Evolutionary conservation across 2,797 vertebrate species (phyloP), one percentile per base, ranked within the genome.

Genomic region (Sebastes diaconus): DNA sequence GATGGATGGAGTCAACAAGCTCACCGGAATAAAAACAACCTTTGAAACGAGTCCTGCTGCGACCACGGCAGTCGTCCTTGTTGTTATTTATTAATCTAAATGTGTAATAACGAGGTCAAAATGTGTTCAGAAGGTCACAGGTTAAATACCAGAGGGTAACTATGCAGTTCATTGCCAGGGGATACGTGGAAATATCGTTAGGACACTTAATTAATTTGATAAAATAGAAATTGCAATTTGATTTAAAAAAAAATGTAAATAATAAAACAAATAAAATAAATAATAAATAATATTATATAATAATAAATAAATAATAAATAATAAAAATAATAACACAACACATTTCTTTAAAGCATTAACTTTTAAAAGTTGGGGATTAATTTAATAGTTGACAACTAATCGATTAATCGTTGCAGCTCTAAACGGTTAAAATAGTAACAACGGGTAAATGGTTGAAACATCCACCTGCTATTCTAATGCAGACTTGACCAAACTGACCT

Each of bases 1-100:
- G 24, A 52, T 42, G 54, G 32, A 71, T 13, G 24, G 18, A 22
- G 65, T 74, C 39, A 52, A 72, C 80, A 60, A 69, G 54, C 20
- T 69, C 32, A 14, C 36, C 1, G 5, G 46, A 66, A 34, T 32
- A 20, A 61, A 66, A 76, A 39, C 22, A 66, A 6, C 29, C 27
- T 66, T 20, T 60, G 6, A 81, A 78, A 60, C 18, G 25, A 68
- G 42, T 27, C n/a, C 64, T 55, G 63, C 34, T 67, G 0, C 29
- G 8, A 55, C 3, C 29, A 64, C 5, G 13, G 27, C 22, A 22
- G 30, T 2, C 4, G 0, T 2, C 25, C 50, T n/a, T 1, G 2
- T 20, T 54, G 3, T 14, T 30, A 3, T 68, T 61, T 18, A 39
- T 34, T 32, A 25, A 24, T 65, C 4, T 68, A 24, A 58, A 73